Evolutionary conservation across 2,797 vertebrate genomes (phyloP).

Genomic region (Malurus leucopterus): DNA sequence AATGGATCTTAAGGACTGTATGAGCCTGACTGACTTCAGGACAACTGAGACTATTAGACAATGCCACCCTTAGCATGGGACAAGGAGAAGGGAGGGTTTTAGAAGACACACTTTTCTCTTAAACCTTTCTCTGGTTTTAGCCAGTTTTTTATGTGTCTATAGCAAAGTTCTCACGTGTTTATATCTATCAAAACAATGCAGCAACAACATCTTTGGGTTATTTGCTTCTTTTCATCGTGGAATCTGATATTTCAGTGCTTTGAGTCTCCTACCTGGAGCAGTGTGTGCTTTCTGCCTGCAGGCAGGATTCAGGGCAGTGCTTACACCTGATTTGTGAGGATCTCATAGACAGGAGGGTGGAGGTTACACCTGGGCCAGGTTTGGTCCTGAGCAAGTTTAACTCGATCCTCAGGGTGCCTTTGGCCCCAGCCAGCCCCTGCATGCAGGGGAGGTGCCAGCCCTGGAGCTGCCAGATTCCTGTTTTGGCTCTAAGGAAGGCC

Average conservation of each 20-base stretch:
- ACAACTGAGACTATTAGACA: background rate
- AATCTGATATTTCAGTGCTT: background rate
- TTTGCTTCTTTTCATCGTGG: background rate
- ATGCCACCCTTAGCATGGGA: background rate
- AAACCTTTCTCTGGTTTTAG: background rate
- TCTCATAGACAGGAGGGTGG: background rate
- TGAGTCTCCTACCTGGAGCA: background rate
- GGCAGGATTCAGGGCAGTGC: background rate
- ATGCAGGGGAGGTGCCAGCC: fast-evolving
- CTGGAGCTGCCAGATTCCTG: background rate
- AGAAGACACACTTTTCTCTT: background rate
- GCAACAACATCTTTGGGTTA: background rate
- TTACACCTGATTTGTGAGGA: background rate
- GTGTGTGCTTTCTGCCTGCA: background rate
- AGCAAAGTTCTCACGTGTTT: background rate
- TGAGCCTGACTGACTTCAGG: background rate
- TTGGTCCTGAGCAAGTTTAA: fast-evolving
- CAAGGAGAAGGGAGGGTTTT: background rate
- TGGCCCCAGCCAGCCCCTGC: background rate
- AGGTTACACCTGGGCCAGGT: background rate
- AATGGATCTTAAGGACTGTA: background rate
- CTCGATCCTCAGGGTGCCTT: background rate
- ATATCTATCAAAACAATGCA: background rate
- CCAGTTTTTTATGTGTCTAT: background rate
- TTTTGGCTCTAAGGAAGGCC: fast-evolving